phyloP scores from a whole-genome alignment of 2,113 vertebrate genomes.

The Theristicus caerulescens region DNA sequence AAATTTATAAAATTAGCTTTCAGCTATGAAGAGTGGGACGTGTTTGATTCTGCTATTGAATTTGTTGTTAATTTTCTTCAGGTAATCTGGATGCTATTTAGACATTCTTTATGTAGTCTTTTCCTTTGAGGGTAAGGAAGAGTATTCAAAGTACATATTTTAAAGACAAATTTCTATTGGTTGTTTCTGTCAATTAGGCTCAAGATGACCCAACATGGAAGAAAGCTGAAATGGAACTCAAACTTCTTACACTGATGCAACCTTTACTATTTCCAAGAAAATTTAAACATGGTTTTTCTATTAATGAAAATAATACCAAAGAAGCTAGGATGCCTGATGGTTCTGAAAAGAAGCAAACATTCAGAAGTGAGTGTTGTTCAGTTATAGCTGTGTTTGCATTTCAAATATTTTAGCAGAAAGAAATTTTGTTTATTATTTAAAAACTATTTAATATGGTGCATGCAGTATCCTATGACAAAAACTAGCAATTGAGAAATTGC shows the following conservation, averaged over 20 bases:
- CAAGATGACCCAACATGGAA: conserved; percentile 74
- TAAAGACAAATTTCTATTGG: background rate
- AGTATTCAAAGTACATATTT: background rate
- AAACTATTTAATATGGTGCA: background rate
- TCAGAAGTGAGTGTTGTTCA: conserved; percentile 49
- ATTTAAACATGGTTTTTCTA: background rate
- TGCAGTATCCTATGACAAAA: background rate
- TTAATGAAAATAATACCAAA: conserved; percentile 5
- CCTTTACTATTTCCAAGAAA: conserved; percentile 73
- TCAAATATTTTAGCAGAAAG: background rate
- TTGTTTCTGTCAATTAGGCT: conserved; percentile 64
- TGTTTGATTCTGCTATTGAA: conserved; percentile 76
- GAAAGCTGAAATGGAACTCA: conserved; percentile 82
- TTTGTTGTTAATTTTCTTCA: conserved; percentile 78
- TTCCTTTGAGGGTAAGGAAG: background rate
- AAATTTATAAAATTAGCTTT: conserved; percentile 89
- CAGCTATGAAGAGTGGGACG: conserved; percentile 83
- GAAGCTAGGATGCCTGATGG: background rate
- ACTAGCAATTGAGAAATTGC: background rate
- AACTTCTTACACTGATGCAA: conserved; percentile 78
- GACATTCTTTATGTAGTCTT: background rate
- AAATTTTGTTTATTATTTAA: background rate
- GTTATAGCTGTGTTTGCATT: background rate
- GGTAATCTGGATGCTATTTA: conserved; percentile 69
- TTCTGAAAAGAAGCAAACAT: conserved; percentile 11